Evolutionary conservation across 2,797 vertebrate genomes (phyloP), one percentile per base, ranked within the genome.

Genomic region (Phataginus tetradactyla): DNA sequence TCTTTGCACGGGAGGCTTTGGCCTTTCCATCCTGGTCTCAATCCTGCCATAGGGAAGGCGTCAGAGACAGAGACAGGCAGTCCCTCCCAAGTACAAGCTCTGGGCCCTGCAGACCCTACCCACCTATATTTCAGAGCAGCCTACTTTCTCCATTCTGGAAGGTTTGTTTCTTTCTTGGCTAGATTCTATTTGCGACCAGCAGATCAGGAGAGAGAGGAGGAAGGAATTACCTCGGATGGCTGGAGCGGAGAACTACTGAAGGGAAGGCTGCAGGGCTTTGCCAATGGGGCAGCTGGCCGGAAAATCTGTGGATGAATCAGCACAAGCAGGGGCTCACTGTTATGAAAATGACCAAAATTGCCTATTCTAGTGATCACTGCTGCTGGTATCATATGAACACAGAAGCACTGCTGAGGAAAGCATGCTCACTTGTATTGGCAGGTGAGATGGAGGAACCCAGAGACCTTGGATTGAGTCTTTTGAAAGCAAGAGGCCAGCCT

Each of bases 141-240:
- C 75, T 81, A 5, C 61, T 61, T 39, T 49, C 34, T 37, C 51
- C 72, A 88, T 87, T 87, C 39, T 0, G 4, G 59, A 86, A 92
- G 83, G 42, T 74, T 92, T 96, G 59, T 89, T 96, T 86, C 86
- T 94, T 96, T 49, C 59, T 95, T 61, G 69, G 59, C 72, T 83
- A 94, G 95, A 80, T 66, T 95, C 84, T 95, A 1, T 94, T 92
- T 96, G 92, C 74, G 85, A 91, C 85, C 4, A n/a, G 72, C 84
- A 34, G 92, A 85, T 96, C 90, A 87, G 77, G 87, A 95, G 90
- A 91, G 69, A 90, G 42, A 81, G 79, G 94, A 94, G 75, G 92
- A 96, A 95, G 92, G 95, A 91, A 95, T 97, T 97, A 90, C 87
- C 69, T 90, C 81, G 92, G 96, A 92, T 97, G 97, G 87, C 94